Evolutionary conservation across 2,888 invertebrate genomes (phyloP), one percentile per base, ranked within the genome.

Genomic region (Papilio elwesi): DNA sequence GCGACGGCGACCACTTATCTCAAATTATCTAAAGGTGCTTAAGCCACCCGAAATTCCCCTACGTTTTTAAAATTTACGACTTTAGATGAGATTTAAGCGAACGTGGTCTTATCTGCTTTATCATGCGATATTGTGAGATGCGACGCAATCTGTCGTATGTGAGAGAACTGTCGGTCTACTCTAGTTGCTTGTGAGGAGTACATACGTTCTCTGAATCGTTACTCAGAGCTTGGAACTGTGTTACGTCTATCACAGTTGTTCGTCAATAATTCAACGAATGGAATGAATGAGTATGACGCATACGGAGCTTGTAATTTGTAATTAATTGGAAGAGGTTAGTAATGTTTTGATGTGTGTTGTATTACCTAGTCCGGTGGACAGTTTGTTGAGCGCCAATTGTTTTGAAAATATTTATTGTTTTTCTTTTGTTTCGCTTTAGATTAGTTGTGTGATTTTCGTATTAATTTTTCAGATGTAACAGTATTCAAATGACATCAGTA

Each of bases 21-120:
- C 88, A 88, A 26, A 86, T 92, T 93, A 93, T 93, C 93, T 91
- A 85, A 89, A 90, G 89, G 88, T 90, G 87, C 81, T 90, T 92
- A 93, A 92, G 92, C 93, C 92, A 64, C 85, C 91, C 87, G 81
- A 93, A 92, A 92, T 89, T 91, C 91, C 86, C 87, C 82, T 81
- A 86, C 87, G 90, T 88, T 87, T 90, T 85, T 86, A 80, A 91
- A 92, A 93, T 92, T 92, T 93, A 92, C 90, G 89, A 92, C 88
- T 85, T 82, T 82, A 90, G 84, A 85, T 85, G 82, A 88, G 90
- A 92, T 91, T 92, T 92, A 86, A 87, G 85, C 88, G 87, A 85
- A 83, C 87, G 86, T 79, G 75, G 77, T 81, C 82, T 92, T 93
- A 93, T 93, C 92, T 89, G 78, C 81, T 86, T 91, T 92, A 92